Evolutionary conservation across 2,113 vertebrate genomes (phyloP).

Genomic region (Calidris pygmaea): DNA sequence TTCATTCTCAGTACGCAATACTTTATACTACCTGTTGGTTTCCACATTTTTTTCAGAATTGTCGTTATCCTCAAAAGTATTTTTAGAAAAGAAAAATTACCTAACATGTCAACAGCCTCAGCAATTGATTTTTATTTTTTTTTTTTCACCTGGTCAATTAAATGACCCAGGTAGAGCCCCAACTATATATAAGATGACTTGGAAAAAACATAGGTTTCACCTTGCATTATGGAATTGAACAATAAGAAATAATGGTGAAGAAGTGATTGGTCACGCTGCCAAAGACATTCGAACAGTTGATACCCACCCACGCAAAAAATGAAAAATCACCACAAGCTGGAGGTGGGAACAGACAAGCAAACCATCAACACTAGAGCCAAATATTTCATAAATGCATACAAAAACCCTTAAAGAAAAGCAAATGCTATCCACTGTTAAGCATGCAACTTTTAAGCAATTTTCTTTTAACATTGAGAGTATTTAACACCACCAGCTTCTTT

Average conservation of each 20-base stretch:
- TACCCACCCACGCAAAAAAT: background rate
- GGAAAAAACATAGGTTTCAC: background rate
- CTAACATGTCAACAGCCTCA: background rate
- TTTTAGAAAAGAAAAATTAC: background rate
- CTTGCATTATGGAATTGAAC: background rate
- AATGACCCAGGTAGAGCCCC: background rate
- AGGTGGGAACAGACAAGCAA: background rate
- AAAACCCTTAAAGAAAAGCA: background rate
- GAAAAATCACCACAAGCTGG: background rate
- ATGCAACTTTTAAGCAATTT: background rate
- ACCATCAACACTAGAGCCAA: background rate
- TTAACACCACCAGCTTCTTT: constrained; percentile 19
- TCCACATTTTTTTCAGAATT: background rate
- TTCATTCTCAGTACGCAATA: background rate
- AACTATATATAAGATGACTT: background rate
- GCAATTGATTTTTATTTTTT: background rate
- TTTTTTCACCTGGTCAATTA: background rate
- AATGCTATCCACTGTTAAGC: background rate
- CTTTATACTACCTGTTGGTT: background rate
- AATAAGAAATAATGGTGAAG: background rate
- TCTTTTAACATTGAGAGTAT: background rate
- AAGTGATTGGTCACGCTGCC: background rate
- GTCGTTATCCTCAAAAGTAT: background rate
- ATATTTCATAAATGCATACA: background rate
- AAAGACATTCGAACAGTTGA: background rate